Evolutionary conservation across 2,113 vertebrate species (phyloP).

Genomic region (Scolopax mira): DNA sequence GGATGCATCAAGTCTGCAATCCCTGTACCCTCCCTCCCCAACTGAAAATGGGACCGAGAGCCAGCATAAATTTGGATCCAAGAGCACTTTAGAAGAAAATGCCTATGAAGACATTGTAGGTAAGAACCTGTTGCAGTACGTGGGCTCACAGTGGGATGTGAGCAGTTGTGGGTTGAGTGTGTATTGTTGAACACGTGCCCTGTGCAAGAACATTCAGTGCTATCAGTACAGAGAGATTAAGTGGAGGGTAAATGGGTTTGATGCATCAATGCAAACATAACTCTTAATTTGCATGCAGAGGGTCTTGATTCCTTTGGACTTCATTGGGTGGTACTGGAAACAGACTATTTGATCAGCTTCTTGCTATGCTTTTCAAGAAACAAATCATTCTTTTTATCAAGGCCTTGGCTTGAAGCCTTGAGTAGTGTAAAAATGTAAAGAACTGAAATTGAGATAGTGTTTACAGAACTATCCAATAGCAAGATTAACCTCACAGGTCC

Average conservation of each 20-base stretch:
- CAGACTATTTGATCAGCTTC: not conserved
- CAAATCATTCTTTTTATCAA: not conserved
- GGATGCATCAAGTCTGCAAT: conserved; percentile 86
- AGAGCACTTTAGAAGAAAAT: conserved; percentile 98
- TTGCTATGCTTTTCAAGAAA: conserved; percentile 16
- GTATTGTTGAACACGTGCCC: not conserved
- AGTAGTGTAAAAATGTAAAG: conserved; percentile 17
- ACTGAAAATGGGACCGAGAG: conserved; percentile 91
- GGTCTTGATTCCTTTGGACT: not conserved
- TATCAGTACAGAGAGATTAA: not conserved
- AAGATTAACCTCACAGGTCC: conserved; percentile 6
- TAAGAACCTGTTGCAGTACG: conserved; percentile 69
- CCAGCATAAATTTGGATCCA: conserved; percentile 85
- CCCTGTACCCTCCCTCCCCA: conserved; percentile 86
- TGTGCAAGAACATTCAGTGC: not conserved
- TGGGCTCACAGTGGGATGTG: not conserved
- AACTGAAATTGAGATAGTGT: not conserved
- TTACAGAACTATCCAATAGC: not conserved
- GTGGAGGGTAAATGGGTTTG: not conserved
- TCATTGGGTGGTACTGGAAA: not conserved
- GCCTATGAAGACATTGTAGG: conserved; percentile 98
- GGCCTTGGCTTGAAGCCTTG: conserved; percentile 3
- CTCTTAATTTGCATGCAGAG: not conserved
- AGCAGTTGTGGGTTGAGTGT: not conserved
- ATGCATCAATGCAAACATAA: not conserved